Percentiles rank a stretch among this genome's conserved stretches.
phyloP scores from a whole-genome alignment of 2,888 invertebrate genomes.

The Lasioglossum oenotherae region DNA sequence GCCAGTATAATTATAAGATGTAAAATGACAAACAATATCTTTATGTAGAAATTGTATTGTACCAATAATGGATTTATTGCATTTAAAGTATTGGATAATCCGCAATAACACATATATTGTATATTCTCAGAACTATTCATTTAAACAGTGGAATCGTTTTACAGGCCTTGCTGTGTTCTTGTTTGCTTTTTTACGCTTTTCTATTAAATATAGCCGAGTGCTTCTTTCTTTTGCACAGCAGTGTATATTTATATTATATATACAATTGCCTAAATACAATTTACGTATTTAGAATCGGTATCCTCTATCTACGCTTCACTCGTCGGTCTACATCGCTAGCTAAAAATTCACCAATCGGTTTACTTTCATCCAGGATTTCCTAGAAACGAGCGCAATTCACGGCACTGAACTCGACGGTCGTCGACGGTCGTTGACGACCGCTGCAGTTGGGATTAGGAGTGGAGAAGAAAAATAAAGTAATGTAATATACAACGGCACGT shows the following conservation, averaged over 20 bases:
- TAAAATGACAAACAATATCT: no score
- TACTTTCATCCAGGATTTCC: neutral
- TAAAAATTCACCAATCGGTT: constrained; percentile 7
- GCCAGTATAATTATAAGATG: no score
- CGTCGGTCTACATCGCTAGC: constrained; percentile 3
- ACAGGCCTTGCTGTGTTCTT: no score
- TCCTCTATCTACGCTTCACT: constrained; percentile 3
- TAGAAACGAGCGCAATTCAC: neutral
- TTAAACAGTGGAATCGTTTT: no score
- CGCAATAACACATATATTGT: no score
- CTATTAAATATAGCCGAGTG: no score
- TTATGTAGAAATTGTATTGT: no score
- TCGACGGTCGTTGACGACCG: neutral
- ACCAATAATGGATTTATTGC: no score
- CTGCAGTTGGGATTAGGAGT: neutral
- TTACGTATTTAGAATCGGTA: constrained; percentile 4
- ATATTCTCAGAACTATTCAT: no score
- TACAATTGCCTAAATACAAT: neutral
- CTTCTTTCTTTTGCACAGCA: no score
- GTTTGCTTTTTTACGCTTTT: no score
- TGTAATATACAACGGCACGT: constrained; percentile 55
- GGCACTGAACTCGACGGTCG: neutral
- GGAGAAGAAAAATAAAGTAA: constrained; percentile 30
- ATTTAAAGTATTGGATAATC: no score
- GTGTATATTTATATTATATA: neutral